A percentile compares a stretch with the other conserved stretches of the same genome.
Conservation (phyloP, 2,888 invertebrate species). For the Cephus pulcher region DNA sequence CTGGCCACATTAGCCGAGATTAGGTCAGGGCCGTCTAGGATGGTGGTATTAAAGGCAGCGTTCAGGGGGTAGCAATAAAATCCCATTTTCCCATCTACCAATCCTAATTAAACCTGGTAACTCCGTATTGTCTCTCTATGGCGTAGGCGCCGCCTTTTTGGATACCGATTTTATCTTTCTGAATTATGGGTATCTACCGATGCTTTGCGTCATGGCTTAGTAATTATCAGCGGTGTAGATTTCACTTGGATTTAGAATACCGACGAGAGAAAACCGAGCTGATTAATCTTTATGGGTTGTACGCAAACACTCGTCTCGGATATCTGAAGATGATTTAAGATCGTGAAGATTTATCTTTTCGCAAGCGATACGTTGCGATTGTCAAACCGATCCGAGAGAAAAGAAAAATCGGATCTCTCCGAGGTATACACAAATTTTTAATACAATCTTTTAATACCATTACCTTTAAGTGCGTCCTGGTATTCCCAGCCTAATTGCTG, state of each 20-base stretch:
- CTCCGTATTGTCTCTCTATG: slow-evolving; percentile 21
- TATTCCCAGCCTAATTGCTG: slow-evolving; percentile 71
- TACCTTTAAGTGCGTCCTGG: slow-evolving; percentile 73
- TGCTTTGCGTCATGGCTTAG: slow-evolving; percentile 26
- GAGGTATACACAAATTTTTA: not conserved
- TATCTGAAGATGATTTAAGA: not conserved
- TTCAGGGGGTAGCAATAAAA: not conserved
- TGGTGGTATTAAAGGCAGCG: not conserved
- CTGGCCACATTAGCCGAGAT: slow-evolving; percentile 1
- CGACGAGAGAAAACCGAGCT: slow-evolving; percentile 13
- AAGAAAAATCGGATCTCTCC: not conserved
- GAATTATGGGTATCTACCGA: slow-evolving; percentile 30
- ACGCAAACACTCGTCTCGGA: not conserved
- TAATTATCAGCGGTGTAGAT: slow-evolving; percentile 36
- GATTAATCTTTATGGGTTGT: not conserved
- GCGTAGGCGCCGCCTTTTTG: slow-evolving; percentile 20
- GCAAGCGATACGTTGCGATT: not conserved
- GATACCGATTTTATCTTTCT: slow-evolving; percentile 34
- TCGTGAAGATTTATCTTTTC: not conserved
- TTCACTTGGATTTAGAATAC: slow-evolving; percentile 22
- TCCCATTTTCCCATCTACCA: slow-evolving; percentile 5
- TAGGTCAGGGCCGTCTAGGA: slow-evolving; percentile 2
- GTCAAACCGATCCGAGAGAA: not conserved
- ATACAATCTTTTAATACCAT: slow-evolving; percentile 21
- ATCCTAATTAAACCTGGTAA: slow-evolving; percentile 24